Conservation (phyloP, 2,888 invertebrate genomes). For the Reticulitermes lucifugus region DNA sequence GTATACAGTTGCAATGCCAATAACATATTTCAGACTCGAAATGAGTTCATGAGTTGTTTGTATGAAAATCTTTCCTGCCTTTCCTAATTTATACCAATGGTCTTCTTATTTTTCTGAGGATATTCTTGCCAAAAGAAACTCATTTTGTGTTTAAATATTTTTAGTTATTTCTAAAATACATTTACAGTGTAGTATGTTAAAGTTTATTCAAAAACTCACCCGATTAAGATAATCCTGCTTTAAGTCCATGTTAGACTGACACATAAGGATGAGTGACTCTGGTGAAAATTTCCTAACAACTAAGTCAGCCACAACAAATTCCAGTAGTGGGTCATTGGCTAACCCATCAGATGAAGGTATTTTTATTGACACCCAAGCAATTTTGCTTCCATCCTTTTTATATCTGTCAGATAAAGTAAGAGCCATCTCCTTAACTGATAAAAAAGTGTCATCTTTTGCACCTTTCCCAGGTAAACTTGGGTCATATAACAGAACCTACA, state of each 20-base stretch:
- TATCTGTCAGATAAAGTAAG: slow-evolving; percentile 73
- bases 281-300: slow-evolving; percentile 76
- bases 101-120: too few species aligned
- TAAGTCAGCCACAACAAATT: slow-evolving; percentile 75
- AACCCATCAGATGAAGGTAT: slow-evolving; percentile 62
- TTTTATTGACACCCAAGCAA: slow-evolving; percentile 77
- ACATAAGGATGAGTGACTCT: slow-evolving; percentile 79
- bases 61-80: too few species aligned
- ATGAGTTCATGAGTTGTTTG: too few species aligned
- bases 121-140: not conserved
- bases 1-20: too few species aligned
- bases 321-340: slow-evolving; percentile 59
- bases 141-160: not conserved
- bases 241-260: slow-evolving; percentile 76
- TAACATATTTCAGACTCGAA: too few species aligned
- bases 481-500: slow-evolving; percentile 74
- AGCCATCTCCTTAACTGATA: slow-evolving; percentile 73
- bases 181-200: not conserved
- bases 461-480: slow-evolving; percentile 74
- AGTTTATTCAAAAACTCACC: slow-evolving; percentile 63
- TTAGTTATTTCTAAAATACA: not conserved
- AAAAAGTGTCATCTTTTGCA: slow-evolving; percentile 69
- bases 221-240: slow-evolving; percentile 90
- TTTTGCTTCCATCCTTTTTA: slow-evolving; percentile 75
- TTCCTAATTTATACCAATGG: too few species aligned